A percentile compares a stretch with the other conserved stretches of the same genome.
phyloP scores from a whole-genome alignment of 2,113 vertebrate species.

The Pseudorhombus dupliciocellatus region DNA sequence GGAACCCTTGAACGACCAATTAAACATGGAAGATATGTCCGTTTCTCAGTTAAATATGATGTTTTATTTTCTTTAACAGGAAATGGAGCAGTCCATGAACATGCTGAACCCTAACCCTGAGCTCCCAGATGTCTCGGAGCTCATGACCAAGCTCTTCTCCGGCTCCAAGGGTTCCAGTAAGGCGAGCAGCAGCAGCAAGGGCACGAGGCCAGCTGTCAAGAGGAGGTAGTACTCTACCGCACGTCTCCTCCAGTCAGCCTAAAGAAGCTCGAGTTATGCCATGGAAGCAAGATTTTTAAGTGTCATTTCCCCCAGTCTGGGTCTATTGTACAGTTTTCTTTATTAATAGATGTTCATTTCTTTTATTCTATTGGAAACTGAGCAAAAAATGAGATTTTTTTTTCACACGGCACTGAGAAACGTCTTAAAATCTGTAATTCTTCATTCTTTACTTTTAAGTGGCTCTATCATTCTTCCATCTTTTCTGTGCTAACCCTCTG shows the following conservation, averaged over 20 bases:
- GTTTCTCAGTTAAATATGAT: too few relatives aligned
- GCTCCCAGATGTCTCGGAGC: conserved; percentile 97
- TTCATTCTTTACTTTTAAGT: conserved; percentile 41
- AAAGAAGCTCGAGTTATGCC: conserved; percentile 38
- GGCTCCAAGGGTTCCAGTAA: conserved; percentile 94
- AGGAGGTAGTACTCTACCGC: conserved; percentile 90
- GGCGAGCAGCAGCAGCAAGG: conserved; percentile 89
- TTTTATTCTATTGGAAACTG: conserved; percentile 48
- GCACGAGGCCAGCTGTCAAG: conserved; percentile 88
- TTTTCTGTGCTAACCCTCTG: conserved; percentile 56
- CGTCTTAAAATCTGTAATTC: conserved; percentile 38
- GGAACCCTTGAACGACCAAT: too few relatives aligned
- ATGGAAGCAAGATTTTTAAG: conserved; percentile 67
- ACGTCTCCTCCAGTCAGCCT: conserved; percentile 8
- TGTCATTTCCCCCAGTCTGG: conserved; percentile 32
- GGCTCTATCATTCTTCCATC: conserved; percentile 18
- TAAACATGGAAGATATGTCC: too few relatives aligned
- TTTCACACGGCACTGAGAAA: conserved; percentile 62
- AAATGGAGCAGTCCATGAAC: conserved; percentile 99
- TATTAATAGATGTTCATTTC: conserved; percentile 59
- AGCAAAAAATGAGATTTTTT: conserved; percentile 28
- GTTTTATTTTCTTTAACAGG: conserved; percentile 75
- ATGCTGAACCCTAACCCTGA: conserved; percentile 99
- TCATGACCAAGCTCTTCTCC: conserved; percentile 99
- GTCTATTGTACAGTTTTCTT: conserved; percentile 74